Evolutionary conservation across 2,888 invertebrate species (phyloP), one percentile per base, ranked within the genome.

Genomic region (Drosophila ustulata): DNA sequence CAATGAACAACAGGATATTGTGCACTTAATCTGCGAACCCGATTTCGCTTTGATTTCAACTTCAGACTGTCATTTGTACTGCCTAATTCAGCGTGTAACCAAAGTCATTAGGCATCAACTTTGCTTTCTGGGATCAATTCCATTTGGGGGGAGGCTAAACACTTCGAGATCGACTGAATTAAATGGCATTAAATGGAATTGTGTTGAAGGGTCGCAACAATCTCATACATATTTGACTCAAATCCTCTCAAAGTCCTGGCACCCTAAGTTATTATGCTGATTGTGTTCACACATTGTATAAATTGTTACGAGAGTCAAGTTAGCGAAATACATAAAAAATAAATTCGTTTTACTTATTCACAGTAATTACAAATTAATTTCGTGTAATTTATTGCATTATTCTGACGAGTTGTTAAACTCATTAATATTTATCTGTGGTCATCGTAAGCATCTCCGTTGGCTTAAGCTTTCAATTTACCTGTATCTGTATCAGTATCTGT

Each of bases 81-180:
- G 71, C 68, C 84, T 86, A 86, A 83, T 82, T 78, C 68, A 72
- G 68, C 68, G 75, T 86, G 84, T 69, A 66, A 81, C 87, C 84
- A 72, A 83, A 78, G 79, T 82, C 82, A 86, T 82, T 82, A 82
- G 72, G 71, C 68, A 72, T 75, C 81, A 81, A 68, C 69, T 71
- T 77, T 32, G 69, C 13, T 37, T 34, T 30, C 11, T 37, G 46
- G 83, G 68, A 82, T 80, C 71, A 74, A 80, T 74, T 66, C 64
- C 64, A 56, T 65, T 51, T 66, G 26, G 45, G 57, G 49, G 30
- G 25, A 39, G 18, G 18, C 1, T 18, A 49, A 46, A 43, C 58
- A 26, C 47, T 39, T 28, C 23, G 18, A 46, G 43, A 6, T 57
- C 9, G 46, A 49, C 49, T 58, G 45, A 45, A 45, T 13, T 56